A percentile compares a stretch with the other conserved stretches of the same genome.
These are phyloP conservation scores for Myotis pilosus DNA, from an alignment of 2,797 vertebrate species.

Conservation along the genomic window DNA sequence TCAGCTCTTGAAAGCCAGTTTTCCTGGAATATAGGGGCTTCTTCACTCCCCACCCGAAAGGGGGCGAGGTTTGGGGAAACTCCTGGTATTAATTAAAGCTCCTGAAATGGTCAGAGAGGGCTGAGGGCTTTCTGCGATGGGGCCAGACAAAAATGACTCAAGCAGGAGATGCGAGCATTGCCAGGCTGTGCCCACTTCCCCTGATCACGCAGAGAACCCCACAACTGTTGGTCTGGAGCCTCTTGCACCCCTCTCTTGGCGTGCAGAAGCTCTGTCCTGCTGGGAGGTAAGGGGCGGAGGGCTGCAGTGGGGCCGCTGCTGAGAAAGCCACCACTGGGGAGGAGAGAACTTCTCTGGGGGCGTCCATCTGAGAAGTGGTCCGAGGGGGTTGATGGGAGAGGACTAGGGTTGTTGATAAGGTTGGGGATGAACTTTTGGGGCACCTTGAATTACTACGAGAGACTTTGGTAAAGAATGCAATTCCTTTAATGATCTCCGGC, in stretches of 20 bases:
- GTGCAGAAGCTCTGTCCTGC: not conserved
- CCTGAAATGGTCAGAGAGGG: not conserved
- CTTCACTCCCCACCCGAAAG: not conserved
- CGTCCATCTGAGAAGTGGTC: fast-evolving
- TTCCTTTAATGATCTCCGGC: not conserved
- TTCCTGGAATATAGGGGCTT: not conserved
- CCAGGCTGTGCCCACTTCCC: fast-evolving
- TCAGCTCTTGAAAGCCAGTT: not conserved
- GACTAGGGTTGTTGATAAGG: not conserved
- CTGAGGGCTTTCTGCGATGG: not conserved
- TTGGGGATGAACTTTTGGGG: not conserved
- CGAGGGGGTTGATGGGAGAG: not conserved
- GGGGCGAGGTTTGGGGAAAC: not conserved
- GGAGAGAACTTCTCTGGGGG: not conserved
- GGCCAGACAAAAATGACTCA: not conserved
- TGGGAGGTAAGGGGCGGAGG: fast-evolving
- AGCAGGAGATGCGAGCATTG: fast-evolving
- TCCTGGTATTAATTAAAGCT: not conserved
- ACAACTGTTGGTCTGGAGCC: fast-evolving
- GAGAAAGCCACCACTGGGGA: not conserved
- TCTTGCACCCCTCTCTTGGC: fast-evolving
- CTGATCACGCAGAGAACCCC: not conserved
- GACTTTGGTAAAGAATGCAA: not conserved
- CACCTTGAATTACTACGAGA: not conserved
- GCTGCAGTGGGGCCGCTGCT: not conserved